phyloP scores from a whole-genome alignment of 2,113 vertebrate genomes.

The Calyptomena viridis region DNA sequence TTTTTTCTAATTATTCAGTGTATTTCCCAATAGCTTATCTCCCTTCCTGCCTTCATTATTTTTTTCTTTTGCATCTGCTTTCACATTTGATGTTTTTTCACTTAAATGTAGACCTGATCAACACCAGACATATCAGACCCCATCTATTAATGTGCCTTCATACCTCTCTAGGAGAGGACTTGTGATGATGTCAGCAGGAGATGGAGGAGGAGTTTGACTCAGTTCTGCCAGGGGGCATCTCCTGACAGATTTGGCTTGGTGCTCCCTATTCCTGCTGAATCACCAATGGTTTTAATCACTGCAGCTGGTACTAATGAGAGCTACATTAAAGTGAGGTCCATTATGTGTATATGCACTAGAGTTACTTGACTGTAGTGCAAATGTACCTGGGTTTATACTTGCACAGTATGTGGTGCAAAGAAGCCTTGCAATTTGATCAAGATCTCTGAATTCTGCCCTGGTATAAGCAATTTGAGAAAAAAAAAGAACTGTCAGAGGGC shows the following conservation, averaged over 20 bases:
- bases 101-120: neutral
- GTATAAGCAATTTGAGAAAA: neutral
- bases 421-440: neutral
- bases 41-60: neutral
- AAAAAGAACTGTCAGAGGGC: neutral
- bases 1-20: conserved; percentile 5
- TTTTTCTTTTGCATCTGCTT: neutral
- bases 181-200: neutral
- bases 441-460: neutral
- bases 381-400: neutral
- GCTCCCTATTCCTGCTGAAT: neutral
- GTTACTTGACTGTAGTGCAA: neutral
- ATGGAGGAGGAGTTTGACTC: neutral
- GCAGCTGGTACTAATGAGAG: neutral
- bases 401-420: neutral
- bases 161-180: neutral
- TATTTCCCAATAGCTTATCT: conserved; percentile 16
- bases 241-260: neutral
- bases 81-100: conserved; percentile 38
- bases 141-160: neutral
- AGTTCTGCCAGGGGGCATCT: neutral
- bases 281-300: neutral
- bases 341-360: too few species aligned
- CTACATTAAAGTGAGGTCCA: neutral
- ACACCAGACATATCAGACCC: neutral